These are phyloP conservation scores for Calliphora vomitoria DNA, from an alignment of 2,888 invertebrate genomes.

Conservation along the genomic window DNA sequence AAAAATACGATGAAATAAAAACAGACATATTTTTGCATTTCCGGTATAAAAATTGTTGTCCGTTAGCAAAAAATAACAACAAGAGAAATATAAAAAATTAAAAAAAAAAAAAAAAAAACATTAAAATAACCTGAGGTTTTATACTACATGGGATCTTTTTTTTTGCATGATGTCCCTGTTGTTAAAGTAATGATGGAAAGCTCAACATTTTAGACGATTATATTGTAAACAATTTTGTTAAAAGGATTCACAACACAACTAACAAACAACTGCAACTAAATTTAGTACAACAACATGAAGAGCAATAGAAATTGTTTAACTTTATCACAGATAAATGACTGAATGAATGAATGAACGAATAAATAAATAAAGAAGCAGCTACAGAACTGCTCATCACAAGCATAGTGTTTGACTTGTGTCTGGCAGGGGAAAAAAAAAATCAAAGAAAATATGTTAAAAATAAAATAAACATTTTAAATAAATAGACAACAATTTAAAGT, in stretches of 20 bases:
- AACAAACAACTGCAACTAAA: background rate
- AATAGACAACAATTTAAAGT: too few relatives aligned
- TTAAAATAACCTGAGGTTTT: constrained; percentile 58
- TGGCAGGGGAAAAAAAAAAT: constrained; percentile 16
- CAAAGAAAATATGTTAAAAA: background rate
- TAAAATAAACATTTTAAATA: too few relatives aligned
- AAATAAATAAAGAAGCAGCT: constrained; percentile 9
- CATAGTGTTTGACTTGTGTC: constrained; percentile 37
- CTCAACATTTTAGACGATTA: constrained; percentile 38
- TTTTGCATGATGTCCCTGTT: constrained; percentile 2
- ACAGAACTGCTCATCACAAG: background rate
- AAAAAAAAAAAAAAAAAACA: background rate
- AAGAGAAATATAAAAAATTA: background rate
- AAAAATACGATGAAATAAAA: background rate
- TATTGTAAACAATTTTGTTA: constrained; percentile 62
- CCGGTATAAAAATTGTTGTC: constrained; percentile 56
- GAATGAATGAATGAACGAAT: constrained; percentile 8
- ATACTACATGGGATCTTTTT: background rate
- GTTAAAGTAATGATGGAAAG: constrained; percentile 44
- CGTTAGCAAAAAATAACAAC: background rate
- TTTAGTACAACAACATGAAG: constrained; percentile 8
- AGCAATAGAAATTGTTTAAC: constrained; percentile 17
- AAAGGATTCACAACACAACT: constrained; percentile 29
- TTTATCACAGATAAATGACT: constrained; percentile 13
- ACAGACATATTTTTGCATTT: constrained; percentile 65